Evolutionary conservation across 2,888 invertebrate genomes (phyloP).

Genomic region (Petrolisthes cinctipes): DNA sequence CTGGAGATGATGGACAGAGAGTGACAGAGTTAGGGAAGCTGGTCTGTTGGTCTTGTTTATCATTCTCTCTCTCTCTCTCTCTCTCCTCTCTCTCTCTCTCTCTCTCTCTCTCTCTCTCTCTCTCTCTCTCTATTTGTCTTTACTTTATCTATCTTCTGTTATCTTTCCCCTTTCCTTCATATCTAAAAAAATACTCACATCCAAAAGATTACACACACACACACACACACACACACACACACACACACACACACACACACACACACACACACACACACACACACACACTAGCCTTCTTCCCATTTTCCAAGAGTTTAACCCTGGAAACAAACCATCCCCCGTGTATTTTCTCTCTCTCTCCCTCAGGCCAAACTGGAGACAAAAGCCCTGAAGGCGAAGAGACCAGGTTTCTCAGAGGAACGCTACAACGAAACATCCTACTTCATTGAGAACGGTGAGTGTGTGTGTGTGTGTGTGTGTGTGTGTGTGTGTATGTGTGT

Average conservation of each 20-base stretch:
- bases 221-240: too few relatives aligned
- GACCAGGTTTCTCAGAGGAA: conserved; percentile 66
- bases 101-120: conserved; percentile 30
- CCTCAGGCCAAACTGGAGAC: conserved; percentile 66
- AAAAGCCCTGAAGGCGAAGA: conserved; percentile 66
- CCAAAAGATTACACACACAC: too few relatives aligned
- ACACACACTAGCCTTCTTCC: neutral
- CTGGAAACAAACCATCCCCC: neutral
- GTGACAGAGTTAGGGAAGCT: neutral
- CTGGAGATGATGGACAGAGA: neutral
- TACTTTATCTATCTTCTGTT: neutral
- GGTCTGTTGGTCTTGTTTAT: neutral
- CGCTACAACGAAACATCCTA: conserved; percentile 69
- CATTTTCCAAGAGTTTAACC: neutral
- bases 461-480: conserved; percentile 4
- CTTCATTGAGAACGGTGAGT: conserved; percentile 70
- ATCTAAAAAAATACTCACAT: too few relatives aligned
- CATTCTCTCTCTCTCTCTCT: conserved; percentile 16
- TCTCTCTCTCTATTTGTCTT: neutral
- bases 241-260: neutral
- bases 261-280: too few relatives aligned
- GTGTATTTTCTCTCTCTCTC: conserved; percentile 12
- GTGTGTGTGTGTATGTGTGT: neutral
- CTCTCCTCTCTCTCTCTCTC: too few relatives aligned
- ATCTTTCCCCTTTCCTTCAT: neutral